Evolutionary conservation across 2,113 vertebrate species (phyloP), one percentile per base, ranked within the genome.

Genomic region (Anguilla japonica): DNA sequence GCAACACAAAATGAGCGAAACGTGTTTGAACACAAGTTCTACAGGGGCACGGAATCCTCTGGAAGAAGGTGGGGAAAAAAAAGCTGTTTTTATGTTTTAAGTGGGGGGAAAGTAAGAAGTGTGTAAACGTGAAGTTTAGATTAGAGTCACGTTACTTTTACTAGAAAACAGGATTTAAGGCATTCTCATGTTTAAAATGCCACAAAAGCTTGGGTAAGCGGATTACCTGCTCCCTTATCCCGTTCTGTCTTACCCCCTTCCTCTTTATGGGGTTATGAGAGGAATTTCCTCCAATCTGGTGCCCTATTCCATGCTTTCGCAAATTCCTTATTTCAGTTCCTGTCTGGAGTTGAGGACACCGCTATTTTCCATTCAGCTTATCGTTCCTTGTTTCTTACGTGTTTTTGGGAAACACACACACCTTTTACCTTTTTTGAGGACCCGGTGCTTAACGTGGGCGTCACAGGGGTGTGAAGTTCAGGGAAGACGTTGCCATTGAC

Each of bases 101-200:
- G n/a, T 13, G 9, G 71, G 18, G 57, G 60, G 60, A 20, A 26
- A 14, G 50, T 53, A 75, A n/a, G 71, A 75, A 34, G 71, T 34
- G 11, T 81, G 40, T 46, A 43, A 81, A 81, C 41, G 80, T 81
- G 80, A 46, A 7, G 41, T 81, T 81, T 81, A 81, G 80, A 81
- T 81, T 81, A 81, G 80, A 81, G 80, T 81, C 80, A 81, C 80
- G 40, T 81, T 81, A 81, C 80, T 81, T 81, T 43, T 1, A 9
- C 80, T 20, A 22, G 20, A 80, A 80, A 79, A 80, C 34, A 41
- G 79, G 60, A 67, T 81, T 81, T 81, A 9, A 46, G 5, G 20
- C 41, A 22, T 26, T 43, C 41, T 26, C 20, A 8, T 81, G 79
- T 41, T 41, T 81, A 81, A 81, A 81, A 81, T 18, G 8, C 6